Conservation (phyloP, 2,113 vertebrate species). For the Tautogolabrus adspersus region DNA sequence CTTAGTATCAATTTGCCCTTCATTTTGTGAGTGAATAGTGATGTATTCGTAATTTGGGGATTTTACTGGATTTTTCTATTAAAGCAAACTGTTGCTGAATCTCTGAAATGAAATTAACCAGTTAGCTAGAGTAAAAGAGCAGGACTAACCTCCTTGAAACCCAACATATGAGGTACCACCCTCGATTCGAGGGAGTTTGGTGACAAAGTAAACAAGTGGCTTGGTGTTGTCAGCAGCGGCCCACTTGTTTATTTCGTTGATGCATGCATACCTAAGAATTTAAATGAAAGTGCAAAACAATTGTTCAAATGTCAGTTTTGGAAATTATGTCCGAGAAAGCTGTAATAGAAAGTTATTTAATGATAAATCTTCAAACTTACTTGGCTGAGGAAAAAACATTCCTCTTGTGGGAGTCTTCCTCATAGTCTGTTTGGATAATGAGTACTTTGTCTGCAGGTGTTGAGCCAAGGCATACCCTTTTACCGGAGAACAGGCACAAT, state of each 20-base stretch:
- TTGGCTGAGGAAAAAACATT: conserved; percentile 57
- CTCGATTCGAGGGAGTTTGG: conserved; percentile 90
- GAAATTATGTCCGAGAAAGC: not conserved
- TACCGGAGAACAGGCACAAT: not conserved
- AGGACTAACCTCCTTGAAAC: conserved; percentile 90
- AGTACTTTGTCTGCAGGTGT: conserved; percentile 33
- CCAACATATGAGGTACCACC: conserved; percentile 90
- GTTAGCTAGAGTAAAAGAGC: not conserved
- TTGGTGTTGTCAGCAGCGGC: conserved; percentile 6
- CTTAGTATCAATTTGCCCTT: not conserved
- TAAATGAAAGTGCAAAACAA: not conserved
- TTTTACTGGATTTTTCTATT: no score
- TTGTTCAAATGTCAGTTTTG: not conserved
- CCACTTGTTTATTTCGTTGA: conserved; percentile 92
- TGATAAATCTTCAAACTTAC: conserved; percentile 26
- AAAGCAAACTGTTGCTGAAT: no score
- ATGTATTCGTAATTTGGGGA: no score
- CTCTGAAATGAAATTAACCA: no score
- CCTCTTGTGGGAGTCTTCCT: conserved; percentile 15
- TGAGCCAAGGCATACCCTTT: conserved; percentile 48
- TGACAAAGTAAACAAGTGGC: conserved; percentile 91
- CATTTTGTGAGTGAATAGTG: not conserved
- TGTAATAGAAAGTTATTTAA: not conserved
- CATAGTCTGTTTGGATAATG: conserved; percentile 52
- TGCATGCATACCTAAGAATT: conserved; percentile 87